Evolutionary conservation across 2,888 invertebrate genomes (phyloP).

Genomic region (Pharmacophagus antenor): DNA sequence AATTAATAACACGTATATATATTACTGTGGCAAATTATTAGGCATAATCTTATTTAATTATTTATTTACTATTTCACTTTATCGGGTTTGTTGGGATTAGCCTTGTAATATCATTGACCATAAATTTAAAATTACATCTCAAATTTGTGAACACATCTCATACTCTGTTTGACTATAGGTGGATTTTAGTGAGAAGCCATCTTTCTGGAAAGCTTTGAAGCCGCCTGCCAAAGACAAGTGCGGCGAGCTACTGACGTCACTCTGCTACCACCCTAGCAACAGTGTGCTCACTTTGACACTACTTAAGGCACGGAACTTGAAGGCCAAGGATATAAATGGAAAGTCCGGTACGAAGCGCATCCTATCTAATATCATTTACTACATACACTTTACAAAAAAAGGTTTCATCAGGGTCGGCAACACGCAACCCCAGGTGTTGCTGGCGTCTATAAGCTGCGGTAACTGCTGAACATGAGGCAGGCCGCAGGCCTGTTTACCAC

Average conservation of each 20-base stretch:
- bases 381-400: not conserved
- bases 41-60: too few relatives aligned
- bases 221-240: constrained; percentile 96
- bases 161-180: constrained; percentile 81
- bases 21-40: too few relatives aligned
- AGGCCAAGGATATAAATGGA: constrained; percentile 97
- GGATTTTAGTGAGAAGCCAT: constrained; percentile 94
- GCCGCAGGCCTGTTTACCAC: too few relatives aligned
- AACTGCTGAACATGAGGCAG: too few relatives aligned
- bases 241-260: constrained; percentile 93
- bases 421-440: too few relatives aligned
- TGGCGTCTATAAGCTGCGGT: too few relatives aligned
- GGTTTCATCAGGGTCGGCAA: too few relatives aligned
- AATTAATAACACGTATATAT: too few relatives aligned
- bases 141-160: not conserved
- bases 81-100: too few relatives aligned
- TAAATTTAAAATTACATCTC: too few relatives aligned
- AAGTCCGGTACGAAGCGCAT: constrained; percentile 85
- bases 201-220: constrained; percentile 96
- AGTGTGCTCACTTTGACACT: constrained; percentile 94
- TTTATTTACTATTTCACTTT: too few relatives aligned
- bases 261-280: constrained; percentile 97
- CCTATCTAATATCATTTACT: not conserved
- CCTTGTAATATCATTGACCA: too few relatives aligned
- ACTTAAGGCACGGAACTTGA: constrained; percentile 95